Conservation (phyloP, 2,113 vertebrate species). For the Xenus cinereus region DNA sequence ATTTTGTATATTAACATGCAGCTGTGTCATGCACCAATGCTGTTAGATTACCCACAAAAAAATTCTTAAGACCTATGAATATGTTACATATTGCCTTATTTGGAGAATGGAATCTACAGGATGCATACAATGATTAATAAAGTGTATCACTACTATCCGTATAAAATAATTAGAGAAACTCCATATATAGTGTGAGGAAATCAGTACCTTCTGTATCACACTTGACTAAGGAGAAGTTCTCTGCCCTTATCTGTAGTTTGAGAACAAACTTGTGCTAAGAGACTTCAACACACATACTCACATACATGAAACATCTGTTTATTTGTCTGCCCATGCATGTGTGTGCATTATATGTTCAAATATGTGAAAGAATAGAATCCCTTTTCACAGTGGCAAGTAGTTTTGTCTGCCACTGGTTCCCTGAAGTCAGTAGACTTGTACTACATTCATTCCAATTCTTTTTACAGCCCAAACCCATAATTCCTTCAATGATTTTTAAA, state of each 20-base stretch:
- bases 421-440: background rate
- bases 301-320: background rate
- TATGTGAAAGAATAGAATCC: background rate
- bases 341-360: background rate
- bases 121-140: background rate
- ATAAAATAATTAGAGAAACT: background rate
- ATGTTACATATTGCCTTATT: background rate
- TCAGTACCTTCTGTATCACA: background rate
- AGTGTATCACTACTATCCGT: background rate
- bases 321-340: background rate
- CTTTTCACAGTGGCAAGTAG: background rate
- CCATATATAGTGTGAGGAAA: background rate
- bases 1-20: background rate
- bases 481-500: background rate
- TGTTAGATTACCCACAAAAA: background rate
- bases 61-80: background rate
- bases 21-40: background rate
- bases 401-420: background rate
- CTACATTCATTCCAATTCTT: background rate
- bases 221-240: background rate
- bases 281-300: background rate
- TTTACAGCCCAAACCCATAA: background rate
- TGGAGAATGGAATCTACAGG: background rate
- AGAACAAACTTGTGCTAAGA: background rate
- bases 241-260: background rate